Evolutionary conservation across 2,888 invertebrate species (phyloP).

Genomic region (Latrodectus elegans): DNA sequence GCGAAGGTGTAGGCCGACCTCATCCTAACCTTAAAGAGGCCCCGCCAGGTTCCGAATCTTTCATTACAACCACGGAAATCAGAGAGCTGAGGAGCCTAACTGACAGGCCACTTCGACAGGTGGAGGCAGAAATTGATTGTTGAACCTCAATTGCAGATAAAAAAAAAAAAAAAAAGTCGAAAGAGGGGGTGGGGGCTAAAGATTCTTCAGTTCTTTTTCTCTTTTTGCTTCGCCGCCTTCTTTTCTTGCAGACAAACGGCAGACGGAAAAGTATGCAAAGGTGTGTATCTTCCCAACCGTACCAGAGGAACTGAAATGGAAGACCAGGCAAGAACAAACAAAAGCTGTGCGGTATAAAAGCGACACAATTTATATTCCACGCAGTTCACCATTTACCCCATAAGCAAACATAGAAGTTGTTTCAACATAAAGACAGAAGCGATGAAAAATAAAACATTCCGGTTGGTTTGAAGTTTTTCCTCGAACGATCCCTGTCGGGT

Average conservation of each 20-base stretch:
- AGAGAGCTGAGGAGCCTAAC: conserved; percentile 37
- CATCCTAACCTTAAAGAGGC: conserved; percentile 43
- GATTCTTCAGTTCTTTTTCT: conserved; percentile 21
- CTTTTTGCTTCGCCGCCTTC: conserved; percentile 9
- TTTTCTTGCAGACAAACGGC: conserved; percentile 38
- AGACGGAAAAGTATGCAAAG: conserved; percentile 48
- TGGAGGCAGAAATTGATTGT: conserved; percentile 65
- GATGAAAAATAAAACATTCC: background rate
- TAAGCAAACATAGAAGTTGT: background rate
- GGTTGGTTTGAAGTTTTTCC: background rate
- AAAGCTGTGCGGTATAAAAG: background rate
- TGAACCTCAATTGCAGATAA: conserved; percentile 39
- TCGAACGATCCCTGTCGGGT: background rate
- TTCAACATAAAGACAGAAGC: background rate
- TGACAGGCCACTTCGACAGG: conserved; percentile 56
- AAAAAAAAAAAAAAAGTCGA: background rate
- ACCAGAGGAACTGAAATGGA: conserved; percentile 7
- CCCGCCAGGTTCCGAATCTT: conserved; percentile 34
- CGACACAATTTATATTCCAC: too few species aligned
- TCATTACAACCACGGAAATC: conserved; percentile 57
- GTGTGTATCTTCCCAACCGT: conserved; percentile 20
- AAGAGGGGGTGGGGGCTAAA: conserved; percentile 41
- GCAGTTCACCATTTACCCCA: too few species aligned
- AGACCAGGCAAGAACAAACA: conserved; percentile 26
- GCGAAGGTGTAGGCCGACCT: conserved; percentile 56